Conservation (phyloP, 2,797 vertebrate species). For the Protonibea diacanthus region DNA sequence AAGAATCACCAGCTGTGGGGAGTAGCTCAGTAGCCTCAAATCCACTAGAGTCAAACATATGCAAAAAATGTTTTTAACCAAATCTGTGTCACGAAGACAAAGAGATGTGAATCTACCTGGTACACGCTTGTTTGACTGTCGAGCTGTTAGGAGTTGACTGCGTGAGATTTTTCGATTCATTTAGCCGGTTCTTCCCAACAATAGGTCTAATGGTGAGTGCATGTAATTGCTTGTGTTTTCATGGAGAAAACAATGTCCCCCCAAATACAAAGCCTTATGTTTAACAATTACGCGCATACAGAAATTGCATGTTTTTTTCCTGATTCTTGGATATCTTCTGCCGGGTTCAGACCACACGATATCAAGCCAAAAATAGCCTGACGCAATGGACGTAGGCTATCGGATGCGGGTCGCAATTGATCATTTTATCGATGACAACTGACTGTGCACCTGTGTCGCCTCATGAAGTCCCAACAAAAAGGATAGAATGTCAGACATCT, state of each 20-base stretch:
- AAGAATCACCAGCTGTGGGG: conserved; percentile 1
- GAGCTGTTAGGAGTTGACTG: conserved; percentile 33
- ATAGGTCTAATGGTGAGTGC: conserved; percentile 24
- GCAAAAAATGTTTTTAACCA: conserved; percentile 3
- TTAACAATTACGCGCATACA: conserved; percentile 6
- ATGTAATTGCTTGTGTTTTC: conserved; percentile 48
- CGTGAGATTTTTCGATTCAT: conserved; percentile 53
- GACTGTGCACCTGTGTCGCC: no score
- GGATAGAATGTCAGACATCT: no score
- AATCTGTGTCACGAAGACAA: conserved; percentile 32
- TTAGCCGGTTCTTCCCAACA: conserved; percentile 30
- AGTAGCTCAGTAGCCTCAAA: conserved; percentile 1
- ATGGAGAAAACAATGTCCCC: conserved; percentile 7
- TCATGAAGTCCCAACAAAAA: no score
- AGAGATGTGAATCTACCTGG: not conserved
- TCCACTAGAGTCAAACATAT: conserved; percentile 10
- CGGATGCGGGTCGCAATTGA: no score
- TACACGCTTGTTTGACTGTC: conserved; percentile 34
- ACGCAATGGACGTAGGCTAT: no score
- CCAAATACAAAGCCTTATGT: conserved; percentile 6
- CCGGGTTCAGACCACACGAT: no score
- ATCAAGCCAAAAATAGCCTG: no score
- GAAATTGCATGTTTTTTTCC: not conserved
- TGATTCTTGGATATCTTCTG: not conserved
- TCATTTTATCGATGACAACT: no score